Percentiles rank a stretch among this genome's conserved stretches.
Evolutionary conservation across 2,113 vertebrate species (phyloP).

Genomic region (Sceloporus undulatus): DNA sequence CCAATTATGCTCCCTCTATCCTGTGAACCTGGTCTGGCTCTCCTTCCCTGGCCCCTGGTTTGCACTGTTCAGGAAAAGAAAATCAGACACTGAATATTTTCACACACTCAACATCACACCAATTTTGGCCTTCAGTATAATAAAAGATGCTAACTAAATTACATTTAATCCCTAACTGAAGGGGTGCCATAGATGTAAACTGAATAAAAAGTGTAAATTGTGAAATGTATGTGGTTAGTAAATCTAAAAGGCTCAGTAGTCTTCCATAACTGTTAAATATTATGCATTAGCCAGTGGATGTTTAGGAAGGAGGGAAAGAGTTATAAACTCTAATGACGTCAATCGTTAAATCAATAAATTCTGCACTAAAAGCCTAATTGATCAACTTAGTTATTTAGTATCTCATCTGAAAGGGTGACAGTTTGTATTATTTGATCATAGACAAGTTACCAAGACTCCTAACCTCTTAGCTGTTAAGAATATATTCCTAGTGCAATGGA

Average conservation of each 20-base stretch:
- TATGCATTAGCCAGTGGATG: neutral
- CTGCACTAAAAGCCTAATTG: slow-evolving; percentile 14
- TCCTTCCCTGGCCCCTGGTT: neutral
- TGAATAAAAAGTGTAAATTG: too few relatives aligned
- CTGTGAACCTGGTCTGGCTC: neutral
- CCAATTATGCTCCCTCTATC: too few relatives aligned
- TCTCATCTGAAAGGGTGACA: neutral
- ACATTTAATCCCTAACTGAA: neutral
- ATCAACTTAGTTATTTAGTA: slow-evolving; percentile 22
- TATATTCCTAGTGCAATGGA: neutral
- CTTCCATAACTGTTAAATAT: neutral
- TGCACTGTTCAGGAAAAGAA: neutral
- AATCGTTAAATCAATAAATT: slow-evolving; percentile 16
- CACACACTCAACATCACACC: neutral
- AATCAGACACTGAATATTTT: neutral
- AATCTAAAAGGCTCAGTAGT: neutral
- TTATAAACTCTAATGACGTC: neutral
- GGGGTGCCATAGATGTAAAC: neutral
- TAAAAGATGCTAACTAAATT: neutral
- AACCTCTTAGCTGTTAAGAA: slow-evolving; percentile 35
- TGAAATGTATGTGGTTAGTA: neutral
- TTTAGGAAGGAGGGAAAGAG: neutral
- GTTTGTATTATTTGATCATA: slow-evolving; percentile 13
- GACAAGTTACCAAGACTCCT: slow-evolving; percentile 7
- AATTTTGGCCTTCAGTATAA: neutral